Evolutionary conservation across 2,888 invertebrate genomes (phyloP).

Genomic region (Machimus atricapillus): DNA sequence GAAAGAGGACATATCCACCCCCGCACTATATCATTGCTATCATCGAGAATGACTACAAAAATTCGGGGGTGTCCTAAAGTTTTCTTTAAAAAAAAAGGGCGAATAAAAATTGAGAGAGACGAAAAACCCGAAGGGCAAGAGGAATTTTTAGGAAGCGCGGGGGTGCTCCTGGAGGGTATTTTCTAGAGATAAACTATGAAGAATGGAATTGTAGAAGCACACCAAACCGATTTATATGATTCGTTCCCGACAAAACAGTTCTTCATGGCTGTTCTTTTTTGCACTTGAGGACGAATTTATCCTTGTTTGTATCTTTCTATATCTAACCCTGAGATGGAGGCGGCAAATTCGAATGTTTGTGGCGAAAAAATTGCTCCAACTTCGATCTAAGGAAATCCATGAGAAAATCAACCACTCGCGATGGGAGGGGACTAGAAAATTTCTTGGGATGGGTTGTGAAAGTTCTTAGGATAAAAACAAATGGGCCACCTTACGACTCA

Average conservation of each 20-base stretch:
- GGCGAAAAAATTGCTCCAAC: not conserved
- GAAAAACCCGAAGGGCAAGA: not conserved
- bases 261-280: conserved; percentile 17
- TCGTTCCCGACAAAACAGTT: conserved; percentile 19
- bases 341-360: not conserved
- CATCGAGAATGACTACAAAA: conserved; percentile 10
- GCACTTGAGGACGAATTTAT: conserved; percentile 23
- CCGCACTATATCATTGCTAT: not conserved
- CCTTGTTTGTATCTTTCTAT: conserved; percentile 28
- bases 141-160: not conserved
- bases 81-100: not conserved
- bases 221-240: conserved; percentile 20
- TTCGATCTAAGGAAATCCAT: not conserved
- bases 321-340: not conserved
- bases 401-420: not conserved
- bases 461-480: not conserved
- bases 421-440: not conserved
- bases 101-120: not conserved
- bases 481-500: not conserved
- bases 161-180: not conserved
- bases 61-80: conserved; percentile 1
- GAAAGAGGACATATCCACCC: not conserved
- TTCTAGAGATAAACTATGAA: conserved; percentile 35
- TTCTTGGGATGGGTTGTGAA: not conserved
- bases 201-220: conserved; percentile 10